Evolutionary conservation across 2,797 vertebrate species (phyloP).

Genomic region (Characodon lateralis): DNA sequence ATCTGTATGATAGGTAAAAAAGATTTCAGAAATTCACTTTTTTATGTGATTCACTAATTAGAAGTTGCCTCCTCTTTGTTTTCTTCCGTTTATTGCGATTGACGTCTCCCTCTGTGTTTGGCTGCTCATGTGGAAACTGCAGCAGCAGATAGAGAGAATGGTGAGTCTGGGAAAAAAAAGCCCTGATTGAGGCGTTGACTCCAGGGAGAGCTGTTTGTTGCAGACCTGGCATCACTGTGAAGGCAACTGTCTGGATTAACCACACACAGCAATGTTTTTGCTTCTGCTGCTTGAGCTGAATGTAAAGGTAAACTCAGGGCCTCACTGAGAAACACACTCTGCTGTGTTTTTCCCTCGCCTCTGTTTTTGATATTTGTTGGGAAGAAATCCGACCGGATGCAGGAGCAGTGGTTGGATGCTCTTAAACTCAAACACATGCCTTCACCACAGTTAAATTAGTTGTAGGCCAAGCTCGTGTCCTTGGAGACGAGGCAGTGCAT

Average conservation of each 20-base stretch:
- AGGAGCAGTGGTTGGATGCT: constrained; percentile 32
- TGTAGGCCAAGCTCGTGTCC: constrained; percentile 15
- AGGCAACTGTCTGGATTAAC: constrained; percentile 45
- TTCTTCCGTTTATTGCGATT: constrained; percentile 42
- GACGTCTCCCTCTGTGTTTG: constrained; percentile 45
- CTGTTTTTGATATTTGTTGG: constrained; percentile 23
- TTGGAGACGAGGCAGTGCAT: constrained; percentile 23
- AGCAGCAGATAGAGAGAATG: constrained; percentile 38
- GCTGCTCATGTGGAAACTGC: constrained; percentile 47
- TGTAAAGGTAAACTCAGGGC: constrained; percentile 31
- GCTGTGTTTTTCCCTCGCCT: not conserved
- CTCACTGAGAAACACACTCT: constrained; percentile 13
- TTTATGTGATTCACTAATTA: constrained; percentile 31
- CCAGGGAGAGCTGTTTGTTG: constrained; percentile 48
- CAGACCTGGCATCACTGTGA: constrained; percentile 51
- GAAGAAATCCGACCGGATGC: constrained; percentile 33
- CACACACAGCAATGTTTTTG: constrained; percentile 29
- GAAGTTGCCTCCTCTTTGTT: constrained; percentile 34
- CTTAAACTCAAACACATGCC: constrained; percentile 39
- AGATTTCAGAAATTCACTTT: constrained; percentile 31
- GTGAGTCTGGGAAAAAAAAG: constrained; percentile 32
- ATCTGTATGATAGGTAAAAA: constrained; percentile 1
- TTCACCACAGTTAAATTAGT: constrained; percentile 48
- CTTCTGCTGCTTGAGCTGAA: constrained; percentile 31
- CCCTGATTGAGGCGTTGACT: constrained; percentile 44